These are phyloP conservation scores for Oenanthe melanoleuca DNA, from an alignment of 2,113 vertebrate genomes.

Conservation along the genomic window DNA sequence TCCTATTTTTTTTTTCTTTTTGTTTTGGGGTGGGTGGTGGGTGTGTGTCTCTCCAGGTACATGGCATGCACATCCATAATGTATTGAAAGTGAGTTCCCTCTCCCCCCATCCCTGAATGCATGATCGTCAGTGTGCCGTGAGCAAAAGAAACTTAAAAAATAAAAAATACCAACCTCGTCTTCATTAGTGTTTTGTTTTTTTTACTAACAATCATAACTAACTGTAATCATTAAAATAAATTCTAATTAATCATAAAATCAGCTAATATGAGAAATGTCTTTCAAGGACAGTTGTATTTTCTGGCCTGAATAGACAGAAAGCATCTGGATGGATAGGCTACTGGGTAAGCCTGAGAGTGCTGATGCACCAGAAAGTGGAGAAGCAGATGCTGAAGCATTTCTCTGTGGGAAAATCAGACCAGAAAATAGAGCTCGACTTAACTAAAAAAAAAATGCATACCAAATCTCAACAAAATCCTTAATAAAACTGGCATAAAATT, in stretches of 20 bases:
- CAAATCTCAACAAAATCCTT: constrained; percentile 69
- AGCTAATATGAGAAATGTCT: constrained; percentile 63
- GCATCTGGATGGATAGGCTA: constrained; percentile 71
- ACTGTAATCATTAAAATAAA: constrained; percentile 71
- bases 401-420: constrained; percentile 73
- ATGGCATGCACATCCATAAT: constrained; percentile 84
- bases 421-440: constrained; percentile 82
- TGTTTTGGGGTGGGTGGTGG: constrained; percentile 39
- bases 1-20: background rate
- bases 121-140: constrained; percentile 81
- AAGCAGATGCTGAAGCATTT: constrained; percentile 44
- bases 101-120: constrained; percentile 79
- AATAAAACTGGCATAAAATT: constrained; percentile 61
- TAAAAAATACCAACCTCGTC: constrained; percentile 82
- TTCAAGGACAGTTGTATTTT: constrained; percentile 86
- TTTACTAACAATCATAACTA: constrained; percentile 85
- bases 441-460: background rate
- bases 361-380: constrained; percentile 70
- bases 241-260: constrained; percentile 70
- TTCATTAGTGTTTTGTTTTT: constrained; percentile 80
- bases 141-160: constrained; percentile 73
- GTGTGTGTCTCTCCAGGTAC: constrained; percentile 55
- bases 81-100: constrained; percentile 70
- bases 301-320: constrained; percentile 88
- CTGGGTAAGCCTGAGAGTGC: constrained; percentile 77